Percentiles rank a stretch among this genome's conserved stretches.
These are phyloP conservation scores for Agrochola circellaris DNA, from an alignment of 2,888 invertebrate genomes.

Conservation along the genomic window DNA sequence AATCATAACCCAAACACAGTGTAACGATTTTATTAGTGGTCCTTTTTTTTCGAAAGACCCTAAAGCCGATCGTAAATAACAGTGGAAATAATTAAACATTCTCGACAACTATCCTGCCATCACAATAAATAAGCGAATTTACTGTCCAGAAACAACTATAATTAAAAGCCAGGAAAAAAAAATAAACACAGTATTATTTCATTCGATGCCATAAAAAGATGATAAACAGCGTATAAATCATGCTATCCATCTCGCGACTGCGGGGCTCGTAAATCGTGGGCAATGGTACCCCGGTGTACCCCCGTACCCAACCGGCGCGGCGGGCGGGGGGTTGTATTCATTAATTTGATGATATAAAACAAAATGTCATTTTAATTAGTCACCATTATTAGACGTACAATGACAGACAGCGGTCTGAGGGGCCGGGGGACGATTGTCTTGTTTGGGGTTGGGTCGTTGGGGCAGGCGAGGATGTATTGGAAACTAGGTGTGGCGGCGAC, in stretches of 20 bases:
- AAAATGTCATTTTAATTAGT: slow-evolving; percentile 85
- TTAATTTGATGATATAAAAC: slow-evolving; percentile 86
- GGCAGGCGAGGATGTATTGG: slow-evolving; percentile 59
- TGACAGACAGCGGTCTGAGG: slow-evolving; percentile 78
- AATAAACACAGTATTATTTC: slow-evolving; percentile 73
- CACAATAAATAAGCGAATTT: slow-evolving; percentile 69
- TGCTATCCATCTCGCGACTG: slow-evolving; percentile 78
- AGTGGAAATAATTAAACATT: slow-evolving; percentile 65
- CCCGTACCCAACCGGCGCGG: slow-evolving; percentile 45
- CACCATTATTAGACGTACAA: slow-evolving; percentile 79
- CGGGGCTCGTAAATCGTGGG: slow-evolving; percentile 72
- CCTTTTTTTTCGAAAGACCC: slow-evolving; percentile 62
- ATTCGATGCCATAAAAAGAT: slow-evolving; percentile 78
- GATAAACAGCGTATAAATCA: slow-evolving; percentile 82
- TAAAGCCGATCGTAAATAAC: slow-evolving; percentile 59
- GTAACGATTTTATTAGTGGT: slow-evolving; percentile 61
- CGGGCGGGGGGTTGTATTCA: slow-evolving; percentile 74
- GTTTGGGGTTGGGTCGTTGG: slow-evolving; percentile 68
- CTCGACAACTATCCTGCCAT: slow-evolving; percentile 62
- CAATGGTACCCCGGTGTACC: slow-evolving; percentile 69
- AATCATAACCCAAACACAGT: slow-evolving; percentile 58
- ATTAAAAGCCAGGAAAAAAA: slow-evolving; percentile 69
- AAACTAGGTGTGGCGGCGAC: slow-evolving; percentile 5
- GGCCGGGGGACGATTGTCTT: slow-evolving; percentile 75
- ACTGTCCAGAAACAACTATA: slow-evolving; percentile 69